phyloP scores from a whole-genome alignment of 2,113 vertebrate species.

The Lampris incognitus region DNA sequence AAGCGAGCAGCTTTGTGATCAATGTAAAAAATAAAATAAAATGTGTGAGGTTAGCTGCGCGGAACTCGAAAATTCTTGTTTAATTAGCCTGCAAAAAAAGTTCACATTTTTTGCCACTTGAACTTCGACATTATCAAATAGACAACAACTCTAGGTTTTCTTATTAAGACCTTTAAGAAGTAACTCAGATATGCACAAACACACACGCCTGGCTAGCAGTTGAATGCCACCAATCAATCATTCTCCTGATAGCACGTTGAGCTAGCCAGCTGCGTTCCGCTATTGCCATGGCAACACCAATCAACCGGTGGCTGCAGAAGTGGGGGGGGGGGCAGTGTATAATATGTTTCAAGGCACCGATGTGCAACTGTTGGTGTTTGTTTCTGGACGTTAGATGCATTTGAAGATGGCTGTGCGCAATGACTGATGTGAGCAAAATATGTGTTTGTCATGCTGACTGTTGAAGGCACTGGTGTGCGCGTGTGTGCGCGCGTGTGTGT shows the following conservation, averaged over 20 bases:
- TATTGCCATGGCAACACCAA: conserved; percentile 66
- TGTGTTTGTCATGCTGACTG: conserved; percentile 11
- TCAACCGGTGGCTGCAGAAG: conserved; percentile 61
- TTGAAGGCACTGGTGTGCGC: conserved; percentile 35
- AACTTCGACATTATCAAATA: too few relatives aligned
- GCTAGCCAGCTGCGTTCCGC: conserved; percentile 63
- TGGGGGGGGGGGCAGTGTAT: conserved; percentile 51
- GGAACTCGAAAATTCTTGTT: too few relatives aligned
- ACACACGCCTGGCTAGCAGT: neutral
- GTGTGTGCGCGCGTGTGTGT: neutral
- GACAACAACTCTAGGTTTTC: too few relatives aligned
- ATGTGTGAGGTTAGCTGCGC: too few relatives aligned
- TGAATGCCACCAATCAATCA: conserved; percentile 67
- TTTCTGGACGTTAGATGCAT: conserved; percentile 3
- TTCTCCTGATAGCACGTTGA: conserved; percentile 43
- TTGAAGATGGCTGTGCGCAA: conserved; percentile 4
- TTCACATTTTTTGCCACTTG: too few relatives aligned
- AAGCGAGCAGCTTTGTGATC: too few relatives aligned
- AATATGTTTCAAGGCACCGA: conserved; percentile 76
- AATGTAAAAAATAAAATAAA: too few relatives aligned
- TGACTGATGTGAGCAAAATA: conserved; percentile 11
- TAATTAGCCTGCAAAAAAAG: too few relatives aligned
- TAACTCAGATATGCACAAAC: neutral
- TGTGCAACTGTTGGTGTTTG: neutral
- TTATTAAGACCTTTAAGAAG: conserved; percentile 42